A percentile compares a stretch with the other conserved stretches of the same genome.
Conservation (phyloP, 2,113 vertebrate genomes). For the Chelonoidis abingdonii region DNA sequence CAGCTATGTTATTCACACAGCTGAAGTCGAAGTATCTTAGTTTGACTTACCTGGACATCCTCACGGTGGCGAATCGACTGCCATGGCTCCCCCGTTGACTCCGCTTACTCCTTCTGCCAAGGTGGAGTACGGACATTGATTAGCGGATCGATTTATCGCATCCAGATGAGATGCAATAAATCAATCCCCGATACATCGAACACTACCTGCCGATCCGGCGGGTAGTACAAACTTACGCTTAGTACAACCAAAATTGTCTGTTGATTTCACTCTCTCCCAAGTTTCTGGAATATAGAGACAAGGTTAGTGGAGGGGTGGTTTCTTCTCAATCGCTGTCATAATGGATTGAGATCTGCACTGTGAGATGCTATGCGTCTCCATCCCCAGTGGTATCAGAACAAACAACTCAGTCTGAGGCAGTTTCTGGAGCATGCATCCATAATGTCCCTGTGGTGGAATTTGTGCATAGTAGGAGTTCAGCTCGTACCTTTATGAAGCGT, state of each 20-base stretch:
- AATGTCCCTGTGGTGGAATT: fast-evolving
- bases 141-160: too few species aligned
- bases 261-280: fast-evolving
- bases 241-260: not conserved
- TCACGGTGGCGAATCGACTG: too few species aligned
- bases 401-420: not conserved
- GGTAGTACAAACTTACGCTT: not conserved
- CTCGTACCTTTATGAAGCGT: not conserved
- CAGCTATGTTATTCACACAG: too few species aligned
- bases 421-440: not conserved
- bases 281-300: not conserved
- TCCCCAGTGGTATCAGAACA: fast-evolving
- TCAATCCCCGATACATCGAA: too few species aligned
- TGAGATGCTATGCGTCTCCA: not conserved
- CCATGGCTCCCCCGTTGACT: too few species aligned
- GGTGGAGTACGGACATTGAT: too few species aligned
- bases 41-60: too few species aligned
- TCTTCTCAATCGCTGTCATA: fast-evolving
- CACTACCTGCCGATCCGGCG: too few species aligned
- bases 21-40: too few species aligned
- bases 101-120: too few species aligned
- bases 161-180: too few species aligned
- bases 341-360: not conserved
- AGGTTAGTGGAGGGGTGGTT: not conserved
- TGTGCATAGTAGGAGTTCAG: too few species aligned